Base-by-base conservation (phyloP, 2,113 vertebrate species). In the Glareola pratincola region DNA sequence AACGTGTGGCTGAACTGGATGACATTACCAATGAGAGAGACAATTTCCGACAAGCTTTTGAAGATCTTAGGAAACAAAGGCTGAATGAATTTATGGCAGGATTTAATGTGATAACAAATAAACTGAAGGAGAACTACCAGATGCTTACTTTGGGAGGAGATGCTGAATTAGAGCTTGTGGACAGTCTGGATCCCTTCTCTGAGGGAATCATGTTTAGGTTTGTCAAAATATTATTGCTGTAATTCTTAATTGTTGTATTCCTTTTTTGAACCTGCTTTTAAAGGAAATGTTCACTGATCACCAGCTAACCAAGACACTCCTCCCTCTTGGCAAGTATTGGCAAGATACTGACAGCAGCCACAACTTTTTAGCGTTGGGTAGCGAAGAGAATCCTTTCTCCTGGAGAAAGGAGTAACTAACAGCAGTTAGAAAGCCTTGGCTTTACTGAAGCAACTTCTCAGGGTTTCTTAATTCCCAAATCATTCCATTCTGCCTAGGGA, bases 61-160 rank as follows among this genome's bases (percentile, higher is more conserved):
- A 99, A 97, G 98, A 99, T 47, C 98, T 99, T 60, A 98, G 99
- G 66, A 99, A 99, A 66, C 99, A 99, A 90, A 98, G 99, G 32
- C 99, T 99, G 59, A 99, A 99, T 37, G 99, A 99, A 85, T 99
- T 99, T 90, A 99, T 99, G 99, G 98, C 98, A 4, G 99, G 99
- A 6, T 99, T 99, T 97, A 99, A 99, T 82, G 93, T 99, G 53
- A 99, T 99, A 97, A 99, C 99, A 29, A 99, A 98, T 97, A 99
- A 99, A 88, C 98, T 99, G 97, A 99, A 99, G 95, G 99, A 99
- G 89, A 99, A 99, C 97, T 99, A 99, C 97, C 99, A 99, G 96
- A 99, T 99, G 99, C 98, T 99, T 6, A 99, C 99, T 4, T 93
- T 99, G 90, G 99, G 99, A 82, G 99, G 99, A 2, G 99, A 99